phyloP scores from a whole-genome alignment of 2,888 invertebrate species.

The Zootermopsis nevadensis region DNA sequence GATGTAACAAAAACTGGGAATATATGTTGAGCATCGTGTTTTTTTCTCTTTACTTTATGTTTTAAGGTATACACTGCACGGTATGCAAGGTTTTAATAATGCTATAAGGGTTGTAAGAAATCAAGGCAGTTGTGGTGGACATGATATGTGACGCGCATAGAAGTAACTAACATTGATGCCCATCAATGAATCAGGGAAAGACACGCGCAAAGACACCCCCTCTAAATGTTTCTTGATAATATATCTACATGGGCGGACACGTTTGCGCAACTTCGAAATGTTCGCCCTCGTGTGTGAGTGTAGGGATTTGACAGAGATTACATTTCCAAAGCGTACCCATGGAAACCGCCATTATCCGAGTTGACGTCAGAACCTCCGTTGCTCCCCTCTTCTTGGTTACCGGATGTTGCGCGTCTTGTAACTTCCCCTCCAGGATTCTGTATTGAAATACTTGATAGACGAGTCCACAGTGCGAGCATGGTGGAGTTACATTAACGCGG shows the following conservation, averaged over 20 bases:
- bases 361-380: constrained; percentile 25
- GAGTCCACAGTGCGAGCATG: not conserved
- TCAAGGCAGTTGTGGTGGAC: no score
- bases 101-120: no score
- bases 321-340: constrained; percentile 38
- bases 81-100: no score
- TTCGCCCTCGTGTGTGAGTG: not conserved
- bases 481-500: not conserved
- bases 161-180: no score
- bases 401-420: constrained; percentile 12
- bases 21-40: no score
- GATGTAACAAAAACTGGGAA: no score
- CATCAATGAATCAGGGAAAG: no score
- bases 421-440: not conserved
- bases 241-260: not conserved
- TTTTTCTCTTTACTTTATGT: no score
- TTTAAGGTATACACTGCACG: no score
- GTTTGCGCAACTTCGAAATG: not conserved
- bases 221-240: no score
- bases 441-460: constrained; percentile 1
- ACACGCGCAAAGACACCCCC: no score
- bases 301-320: constrained; percentile 20
- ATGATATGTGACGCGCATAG: no score
- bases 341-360: constrained; percentile 22
- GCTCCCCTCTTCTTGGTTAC: not conserved